These are phyloP conservation scores for Samia ricini DNA, from an alignment of 1,140 invertebrate species.

Conservation along the genomic window DNA sequence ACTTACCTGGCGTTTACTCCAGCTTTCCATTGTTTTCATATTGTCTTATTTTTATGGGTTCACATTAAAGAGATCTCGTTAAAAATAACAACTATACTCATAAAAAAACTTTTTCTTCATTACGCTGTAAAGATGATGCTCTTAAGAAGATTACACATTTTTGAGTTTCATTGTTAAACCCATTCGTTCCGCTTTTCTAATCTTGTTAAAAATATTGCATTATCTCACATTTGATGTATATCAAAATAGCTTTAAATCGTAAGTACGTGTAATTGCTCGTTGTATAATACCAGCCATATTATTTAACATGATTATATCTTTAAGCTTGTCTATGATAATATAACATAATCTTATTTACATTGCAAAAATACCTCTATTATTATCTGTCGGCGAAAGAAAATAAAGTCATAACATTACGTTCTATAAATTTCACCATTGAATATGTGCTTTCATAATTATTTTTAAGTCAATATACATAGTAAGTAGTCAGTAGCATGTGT, in stretches of 20 bases:
- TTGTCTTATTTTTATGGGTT: no score
- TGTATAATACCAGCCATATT: background rate
- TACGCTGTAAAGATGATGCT: background rate
- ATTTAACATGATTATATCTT: constrained; percentile 1
- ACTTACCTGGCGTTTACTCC: no score
- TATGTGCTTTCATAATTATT: no score
- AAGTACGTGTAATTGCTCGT: background rate
- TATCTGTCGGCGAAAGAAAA: background rate
- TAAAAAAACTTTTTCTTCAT: background rate
- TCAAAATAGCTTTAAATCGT: background rate
- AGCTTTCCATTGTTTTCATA: no score
- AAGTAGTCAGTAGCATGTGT: no score
- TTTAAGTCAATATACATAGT: no score
- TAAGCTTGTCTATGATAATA: background rate
- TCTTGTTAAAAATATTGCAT: constrained; percentile 22
- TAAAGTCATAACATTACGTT: background rate
- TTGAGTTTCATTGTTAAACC: constrained; percentile 3
- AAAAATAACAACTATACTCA: background rate
- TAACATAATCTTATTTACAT: background rate
- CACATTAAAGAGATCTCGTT: background rate
- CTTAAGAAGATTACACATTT: background rate
- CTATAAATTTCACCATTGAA: no score
- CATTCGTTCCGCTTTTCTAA: constrained; percentile 52
- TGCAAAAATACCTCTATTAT: background rate
- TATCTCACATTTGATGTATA: constrained; percentile 4